Base-by-base conservation (phyloP, 2,797 vertebrate species). In the Schizopygopsis pylzovi region DNA sequence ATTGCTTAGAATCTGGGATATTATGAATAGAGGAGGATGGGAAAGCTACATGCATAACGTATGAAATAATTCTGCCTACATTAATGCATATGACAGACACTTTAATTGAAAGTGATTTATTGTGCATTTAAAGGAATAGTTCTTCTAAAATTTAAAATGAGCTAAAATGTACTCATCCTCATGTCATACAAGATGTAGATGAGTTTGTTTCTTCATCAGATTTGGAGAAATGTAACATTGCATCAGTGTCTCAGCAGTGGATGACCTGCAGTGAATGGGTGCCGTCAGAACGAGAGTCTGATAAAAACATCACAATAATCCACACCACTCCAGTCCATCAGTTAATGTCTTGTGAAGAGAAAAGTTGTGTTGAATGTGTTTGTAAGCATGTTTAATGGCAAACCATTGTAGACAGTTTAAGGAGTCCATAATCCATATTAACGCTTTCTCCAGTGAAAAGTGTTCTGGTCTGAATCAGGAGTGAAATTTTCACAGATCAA, bases 51-150 rank as follows among this genome's bases (percentile, higher is more conserved):
- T 68, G 63, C 45, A 15, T 52, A 20, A 77, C 22, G 18, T 43
- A 43, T 61, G 77, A 77, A 73, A 87, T 82, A 71, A 78, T 81
- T 82, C 4, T 16, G 37, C 6, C 33, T 41, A 22, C 18, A 15
- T 54, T 11, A 6, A 52, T 28, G 18, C 73, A 6, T 11, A 13
- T 54, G 49, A 20, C 11, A 13, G 28, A 54, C 67, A 12, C 37
- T 70, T 41, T 43, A 22, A 41, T 70, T 0, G 1, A 39, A 54
- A 22, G 1, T 37, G 16, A 52, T 11, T 41, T 79, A 70, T 25
- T 8, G 63, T 16, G 63, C 73, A 76, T 7, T 15, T 12, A 61
- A 65, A 63, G 12, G 25, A 63, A 63, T 28, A 4, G 1, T 5
- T 25, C 0, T 13, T 13, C 11, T 25, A 13, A 63, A 63, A 15